Percentiles rank a stretch among this genome's conserved stretches.
Evolutionary conservation across 2,888 invertebrate genomes (phyloP).

Genomic region (Parasteatoda lunata): DNA sequence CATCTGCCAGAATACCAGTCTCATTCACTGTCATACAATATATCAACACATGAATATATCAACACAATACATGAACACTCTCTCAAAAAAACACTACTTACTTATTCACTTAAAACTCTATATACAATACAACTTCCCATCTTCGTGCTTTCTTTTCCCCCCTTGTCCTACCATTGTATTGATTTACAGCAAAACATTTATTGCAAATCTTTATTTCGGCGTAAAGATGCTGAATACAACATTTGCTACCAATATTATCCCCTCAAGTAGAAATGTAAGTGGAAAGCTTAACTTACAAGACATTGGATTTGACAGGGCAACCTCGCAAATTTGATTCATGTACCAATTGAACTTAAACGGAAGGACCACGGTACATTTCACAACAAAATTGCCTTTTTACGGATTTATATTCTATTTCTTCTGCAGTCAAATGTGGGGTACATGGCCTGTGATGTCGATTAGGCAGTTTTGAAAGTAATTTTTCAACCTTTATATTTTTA

Average conservation of each 20-base stretch:
- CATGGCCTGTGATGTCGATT: no score
- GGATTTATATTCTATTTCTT: neutral
- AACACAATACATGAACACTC: no score
- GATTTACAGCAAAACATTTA: neutral
- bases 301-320: constrained; percentile 41
- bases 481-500: no score
- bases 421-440: no score
- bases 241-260: constrained; percentile 1
- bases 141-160: neutral
- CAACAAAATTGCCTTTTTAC: neutral
- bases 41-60: no score
- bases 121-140: neutral
- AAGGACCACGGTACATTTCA: neutral
- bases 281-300: constrained; percentile 40
- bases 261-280: constrained; percentile 24
- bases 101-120: neutral
- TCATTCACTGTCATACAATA: no score
- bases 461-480: no score
- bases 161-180: neutral
- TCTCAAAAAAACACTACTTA: no score
- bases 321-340: constrained; percentile 35
- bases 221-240: neutral
- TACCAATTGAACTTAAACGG: constrained; percentile 4
- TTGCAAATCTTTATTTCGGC: neutral
- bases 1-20: no score